Conservation (phyloP, 2,113 vertebrate species). For the Gymnogyps californianus region DNA sequence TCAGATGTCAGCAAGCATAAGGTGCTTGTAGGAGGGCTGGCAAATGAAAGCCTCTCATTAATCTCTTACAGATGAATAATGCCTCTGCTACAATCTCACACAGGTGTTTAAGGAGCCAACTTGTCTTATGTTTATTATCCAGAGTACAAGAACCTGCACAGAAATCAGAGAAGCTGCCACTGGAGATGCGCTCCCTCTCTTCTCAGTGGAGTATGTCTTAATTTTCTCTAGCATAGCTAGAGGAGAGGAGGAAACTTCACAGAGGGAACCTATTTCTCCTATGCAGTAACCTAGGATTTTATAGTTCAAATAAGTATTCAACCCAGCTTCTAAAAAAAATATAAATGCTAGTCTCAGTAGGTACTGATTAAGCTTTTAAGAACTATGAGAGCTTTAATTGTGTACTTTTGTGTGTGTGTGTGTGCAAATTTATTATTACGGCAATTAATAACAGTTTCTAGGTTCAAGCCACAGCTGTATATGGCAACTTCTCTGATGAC, state of each 20-base stretch:
- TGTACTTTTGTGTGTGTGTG: background rate
- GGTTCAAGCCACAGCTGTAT: background rate
- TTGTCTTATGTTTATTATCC: background rate
- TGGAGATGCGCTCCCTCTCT: background rate
- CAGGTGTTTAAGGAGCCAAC: background rate
- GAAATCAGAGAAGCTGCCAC: background rate
- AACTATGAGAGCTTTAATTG: background rate
- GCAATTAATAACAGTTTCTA: background rate
- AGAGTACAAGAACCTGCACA: background rate
- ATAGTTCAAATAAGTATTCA: background rate
- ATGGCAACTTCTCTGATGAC: background rate
- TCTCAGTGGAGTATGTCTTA: background rate
- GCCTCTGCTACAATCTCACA: background rate
- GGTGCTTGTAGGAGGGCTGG: background rate
- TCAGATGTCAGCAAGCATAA: background rate
- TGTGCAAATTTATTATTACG: background rate
- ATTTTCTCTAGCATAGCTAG: background rate
- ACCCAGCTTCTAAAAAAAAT: background rate
- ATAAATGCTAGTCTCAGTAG: background rate
- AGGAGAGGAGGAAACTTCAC: background rate
- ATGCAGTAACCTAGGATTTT: background rate
- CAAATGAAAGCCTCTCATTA: background rate
- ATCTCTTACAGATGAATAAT: background rate
- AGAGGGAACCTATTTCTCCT: background rate
- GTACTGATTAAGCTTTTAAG: background rate